Base-by-base conservation (phyloP, 2,888 invertebrate species). In the Hypomecis punctinalis region DNA sequence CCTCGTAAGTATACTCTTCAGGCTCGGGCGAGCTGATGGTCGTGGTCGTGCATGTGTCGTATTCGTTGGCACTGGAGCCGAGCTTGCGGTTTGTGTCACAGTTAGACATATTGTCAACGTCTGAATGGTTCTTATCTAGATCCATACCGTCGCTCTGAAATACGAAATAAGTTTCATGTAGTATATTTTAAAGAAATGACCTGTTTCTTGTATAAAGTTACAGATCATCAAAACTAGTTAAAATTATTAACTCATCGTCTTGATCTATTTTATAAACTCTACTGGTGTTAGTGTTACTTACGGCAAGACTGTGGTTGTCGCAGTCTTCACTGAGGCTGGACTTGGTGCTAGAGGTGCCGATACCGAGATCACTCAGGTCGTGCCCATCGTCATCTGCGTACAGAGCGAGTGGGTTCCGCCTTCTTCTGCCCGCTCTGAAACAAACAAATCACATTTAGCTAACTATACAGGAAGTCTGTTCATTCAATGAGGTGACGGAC, bases 1-100 rank as follows among this genome's bases (percentile, higher is more conserved):
- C 96, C 86, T 97, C 97, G 84, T 97, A 97, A 0, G 97, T 97
- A 86, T 97, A 97, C 84, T 97, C 97, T 78, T 96, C 95, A 40
- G 95, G 95, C 85, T 96, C 95, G 1, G 95, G 95, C 49, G 96
- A 95, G 81, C 95, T 95, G 73, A 94, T 94, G 48, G 95, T 95
- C 73, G 94, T 95, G 61, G 95, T 95, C 76, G 95, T 95, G 73
- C 94, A 94, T 43, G 95, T 95, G 79, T 96, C 95, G 89, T 96
- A 95, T 85, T 94, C 94, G 80, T 93, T 93, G 70, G 92, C 90
- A 72, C 93, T 93, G 63, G 93, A 93, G 76, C 91, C 92, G 52
- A 90, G 81, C 76, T 86, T 94, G 85, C 85, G 94, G 72, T 85
- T 91, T 66, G 81, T 88, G 63, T 91, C 91, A 79, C 88, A 89